These are phyloP conservation scores for Drosophila santomea DNA, from an alignment of 1,140 invertebrate species.

Conservation along the genomic window DNA sequence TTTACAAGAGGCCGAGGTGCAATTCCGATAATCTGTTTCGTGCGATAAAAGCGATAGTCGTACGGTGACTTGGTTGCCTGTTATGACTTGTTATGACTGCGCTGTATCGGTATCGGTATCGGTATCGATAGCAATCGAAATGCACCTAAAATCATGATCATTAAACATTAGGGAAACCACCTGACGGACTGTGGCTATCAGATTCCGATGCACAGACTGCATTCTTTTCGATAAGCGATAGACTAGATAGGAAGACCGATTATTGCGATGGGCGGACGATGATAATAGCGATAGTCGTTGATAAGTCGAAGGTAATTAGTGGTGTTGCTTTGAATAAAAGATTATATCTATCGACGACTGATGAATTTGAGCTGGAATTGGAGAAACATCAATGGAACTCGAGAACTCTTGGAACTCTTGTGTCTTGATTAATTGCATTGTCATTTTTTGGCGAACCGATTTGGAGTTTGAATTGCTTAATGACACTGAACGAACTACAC, in stretches of 20 bases:
- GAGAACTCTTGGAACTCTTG: slow-evolving; percentile 3
- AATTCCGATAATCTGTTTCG: slow-evolving; percentile 1
- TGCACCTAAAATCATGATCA: slow-evolving; percentile 5
- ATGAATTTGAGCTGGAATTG: slow-evolving; percentile 22
- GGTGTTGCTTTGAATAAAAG: slow-evolving; percentile 23
- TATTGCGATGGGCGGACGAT: slow-evolving; percentile 24
- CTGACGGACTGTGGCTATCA: slow-evolving; percentile 1
- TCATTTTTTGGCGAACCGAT: slow-evolving; percentile 10
- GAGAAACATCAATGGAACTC: slow-evolving; percentile 17
- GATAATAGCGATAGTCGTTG: slow-evolving; percentile 27
- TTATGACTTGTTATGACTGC: not conserved
- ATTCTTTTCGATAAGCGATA: slow-evolving; percentile 12
- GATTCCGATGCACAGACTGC: slow-evolving; percentile 11
- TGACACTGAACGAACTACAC: slow-evolving; percentile 30
- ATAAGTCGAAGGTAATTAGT: slow-evolving; percentile 3
- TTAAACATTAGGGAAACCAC: not conserved
- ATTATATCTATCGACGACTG: slow-evolving; percentile 27
- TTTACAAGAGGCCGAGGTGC: slow-evolving; percentile 1
- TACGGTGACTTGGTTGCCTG: not conserved
- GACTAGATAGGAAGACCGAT: slow-evolving; percentile 17
- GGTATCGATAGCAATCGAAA: slow-evolving; percentile 13
- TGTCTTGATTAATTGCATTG: slow-evolving; percentile 15
- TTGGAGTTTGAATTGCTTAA: slow-evolving; percentile 9
- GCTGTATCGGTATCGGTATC: slow-evolving; percentile 10
- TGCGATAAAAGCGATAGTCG: slow-evolving; percentile 8